A percentile compares a stretch with the other conserved stretches of the same genome.
Conservation (phyloP, 1,140 invertebrate genomes). For the Trachymyrmex cornetzi region DNA sequence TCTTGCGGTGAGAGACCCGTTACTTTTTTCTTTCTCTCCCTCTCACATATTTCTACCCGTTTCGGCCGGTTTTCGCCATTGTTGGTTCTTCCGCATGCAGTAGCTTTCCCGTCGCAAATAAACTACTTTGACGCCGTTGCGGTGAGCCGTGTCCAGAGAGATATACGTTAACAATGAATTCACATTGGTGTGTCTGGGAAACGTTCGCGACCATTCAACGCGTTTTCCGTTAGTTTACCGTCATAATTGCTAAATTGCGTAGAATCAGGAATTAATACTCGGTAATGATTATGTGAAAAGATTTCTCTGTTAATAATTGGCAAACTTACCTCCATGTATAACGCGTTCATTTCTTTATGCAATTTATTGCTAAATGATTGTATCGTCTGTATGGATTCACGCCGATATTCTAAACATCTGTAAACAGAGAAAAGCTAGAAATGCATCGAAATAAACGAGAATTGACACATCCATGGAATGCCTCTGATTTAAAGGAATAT, state of each 20-base stretch:
- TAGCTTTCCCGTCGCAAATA: constrained; percentile 43
- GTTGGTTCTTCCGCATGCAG: constrained; percentile 22
- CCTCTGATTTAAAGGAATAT: constrained; percentile 62
- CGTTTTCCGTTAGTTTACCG: constrained; percentile 47
- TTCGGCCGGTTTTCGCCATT: constrained; percentile 20
- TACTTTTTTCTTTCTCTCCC: constrained; percentile 38
- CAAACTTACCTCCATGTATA: not conserved
- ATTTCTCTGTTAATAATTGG: constrained; percentile 38
- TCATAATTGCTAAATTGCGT: constrained; percentile 22
- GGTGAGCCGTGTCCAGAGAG: constrained; percentile 37
- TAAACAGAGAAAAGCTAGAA: constrained; percentile 12
- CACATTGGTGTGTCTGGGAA: constrained; percentile 22
- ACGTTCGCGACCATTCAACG: constrained; percentile 19
- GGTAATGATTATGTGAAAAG: constrained; percentile 18
- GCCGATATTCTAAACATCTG: constrained; percentile 38
- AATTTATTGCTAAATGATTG: constrained; percentile 24
- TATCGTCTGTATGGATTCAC: not conserved
- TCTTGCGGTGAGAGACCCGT: constrained; percentile 3
- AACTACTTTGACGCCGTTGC: constrained; percentile 37
- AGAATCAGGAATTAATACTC: constrained; percentile 29
- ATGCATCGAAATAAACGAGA: constrained; percentile 53
- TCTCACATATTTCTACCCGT: constrained; percentile 33
- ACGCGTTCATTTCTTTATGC: not conserved
- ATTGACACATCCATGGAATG: constrained; percentile 60
- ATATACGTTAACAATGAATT: constrained; percentile 43